phyloP scores from a whole-genome alignment of 2,888 invertebrate species.

The Rutpela maculata region DNA sequence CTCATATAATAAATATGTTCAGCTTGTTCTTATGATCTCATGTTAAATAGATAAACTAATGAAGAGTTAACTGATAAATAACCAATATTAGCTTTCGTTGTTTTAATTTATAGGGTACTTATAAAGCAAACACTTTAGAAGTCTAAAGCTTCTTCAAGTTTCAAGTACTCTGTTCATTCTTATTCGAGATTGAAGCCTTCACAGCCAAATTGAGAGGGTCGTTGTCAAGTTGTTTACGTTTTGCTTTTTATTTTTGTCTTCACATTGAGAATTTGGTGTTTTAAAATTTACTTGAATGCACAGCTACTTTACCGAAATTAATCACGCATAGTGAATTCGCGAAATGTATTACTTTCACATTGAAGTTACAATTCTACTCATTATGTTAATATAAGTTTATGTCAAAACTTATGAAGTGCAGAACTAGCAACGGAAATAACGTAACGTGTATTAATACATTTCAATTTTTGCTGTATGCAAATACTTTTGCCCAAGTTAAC shows the following conservation, averaged over 20 bases:
- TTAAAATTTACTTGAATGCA: conserved; percentile 29
- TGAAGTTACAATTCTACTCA: neutral
- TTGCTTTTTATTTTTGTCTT: conserved; percentile 25
- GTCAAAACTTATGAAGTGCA: neutral
- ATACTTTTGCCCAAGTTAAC: too few species aligned
- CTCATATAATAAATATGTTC: too few species aligned
- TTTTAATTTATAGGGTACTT: conserved; percentile 30
- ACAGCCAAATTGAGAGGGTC: conserved; percentile 36
- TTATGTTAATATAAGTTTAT: neutral
- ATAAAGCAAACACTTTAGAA: conserved; percentile 25
- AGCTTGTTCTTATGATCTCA: neutral
- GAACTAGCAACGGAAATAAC: neutral
- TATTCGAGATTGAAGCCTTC: conserved; percentile 34
- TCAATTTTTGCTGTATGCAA: too few species aligned
- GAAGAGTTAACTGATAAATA: conserved; percentile 1
- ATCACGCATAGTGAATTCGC: conserved; percentile 13
- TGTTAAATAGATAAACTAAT: neutral
- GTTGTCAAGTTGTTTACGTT: conserved; percentile 34
- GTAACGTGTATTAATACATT: too few species aligned
- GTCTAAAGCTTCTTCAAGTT: conserved; percentile 26
- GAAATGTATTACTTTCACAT: neutral
- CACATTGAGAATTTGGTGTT: conserved; percentile 9
- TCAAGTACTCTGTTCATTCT: conserved; percentile 35
- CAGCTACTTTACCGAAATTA: conserved; percentile 9
- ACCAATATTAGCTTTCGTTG: conserved; percentile 20